Conservation (phyloP, 2,888 invertebrate genomes). For the Nesidiocoris tenuis region DNA sequence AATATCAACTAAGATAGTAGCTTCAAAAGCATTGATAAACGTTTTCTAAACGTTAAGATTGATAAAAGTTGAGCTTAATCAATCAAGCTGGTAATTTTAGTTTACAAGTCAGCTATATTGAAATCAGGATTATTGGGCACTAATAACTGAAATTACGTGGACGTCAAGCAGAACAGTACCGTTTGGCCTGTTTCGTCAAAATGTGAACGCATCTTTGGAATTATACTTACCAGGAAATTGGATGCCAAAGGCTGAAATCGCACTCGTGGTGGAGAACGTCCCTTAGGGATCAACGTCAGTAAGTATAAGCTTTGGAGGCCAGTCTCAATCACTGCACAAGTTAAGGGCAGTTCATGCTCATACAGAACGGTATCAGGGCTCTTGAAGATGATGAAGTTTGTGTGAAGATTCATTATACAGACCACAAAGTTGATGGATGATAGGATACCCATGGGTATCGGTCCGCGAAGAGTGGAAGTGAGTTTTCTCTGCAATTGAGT, state of each 20-base stretch:
- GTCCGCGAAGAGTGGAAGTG: slow-evolving; percentile 70
- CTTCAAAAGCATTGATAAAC: too few species aligned
- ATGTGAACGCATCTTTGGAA: too few species aligned
- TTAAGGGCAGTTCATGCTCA: slow-evolving; percentile 55
- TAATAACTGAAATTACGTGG: too few species aligned
- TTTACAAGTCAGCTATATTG: too few species aligned
- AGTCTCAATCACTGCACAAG: slow-evolving; percentile 52
- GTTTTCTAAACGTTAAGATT: too few species aligned
- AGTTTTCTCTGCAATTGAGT: slow-evolving; percentile 64
- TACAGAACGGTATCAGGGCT: slow-evolving; percentile 52
- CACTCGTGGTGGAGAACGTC: slow-evolving; percentile 26
- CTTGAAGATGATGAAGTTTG: slow-evolving; percentile 55
- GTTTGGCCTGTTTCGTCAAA: too few species aligned
- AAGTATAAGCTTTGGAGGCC: slow-evolving; percentile 52
- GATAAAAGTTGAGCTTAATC: too few species aligned
- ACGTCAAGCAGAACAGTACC: too few species aligned
- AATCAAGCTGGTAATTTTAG: too few species aligned
- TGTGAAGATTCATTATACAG: slow-evolving; percentile 68
- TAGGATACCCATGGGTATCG: slow-evolving; percentile 65
- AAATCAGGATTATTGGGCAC: too few species aligned
- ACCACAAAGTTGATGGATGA: slow-evolving; percentile 70
- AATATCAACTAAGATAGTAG: too few species aligned
- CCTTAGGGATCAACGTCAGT: slow-evolving; percentile 48
- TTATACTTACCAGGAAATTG: too few species aligned
- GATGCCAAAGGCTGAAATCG: slow-evolving; percentile 39